These are phyloP conservation scores for Muscina levida DNA, from an alignment of 2,888 invertebrate species.

Conservation along the genomic window DNA sequence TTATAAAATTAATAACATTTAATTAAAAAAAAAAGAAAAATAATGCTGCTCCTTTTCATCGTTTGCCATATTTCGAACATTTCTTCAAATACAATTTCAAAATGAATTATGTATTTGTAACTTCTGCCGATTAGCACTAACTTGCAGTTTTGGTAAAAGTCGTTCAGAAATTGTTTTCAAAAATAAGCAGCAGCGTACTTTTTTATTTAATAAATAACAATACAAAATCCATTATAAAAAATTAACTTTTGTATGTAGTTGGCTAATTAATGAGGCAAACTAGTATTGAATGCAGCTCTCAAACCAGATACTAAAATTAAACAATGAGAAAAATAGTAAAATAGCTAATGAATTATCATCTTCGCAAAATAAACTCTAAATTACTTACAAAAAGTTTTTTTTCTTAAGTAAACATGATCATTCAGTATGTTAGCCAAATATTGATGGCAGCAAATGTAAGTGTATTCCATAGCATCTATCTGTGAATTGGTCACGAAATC, in stretches of 20 bases:
- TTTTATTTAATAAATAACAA: slow-evolving; percentile 20
- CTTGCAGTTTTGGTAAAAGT: too few relatives aligned
- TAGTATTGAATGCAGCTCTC: slow-evolving; percentile 75
- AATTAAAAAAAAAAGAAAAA: too few relatives aligned
- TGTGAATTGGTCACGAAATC: slow-evolving; percentile 72
- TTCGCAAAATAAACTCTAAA: too few relatives aligned
- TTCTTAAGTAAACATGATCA: slow-evolving; percentile 73
- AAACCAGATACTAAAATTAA: slow-evolving; percentile 76
- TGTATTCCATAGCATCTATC: slow-evolving; percentile 76
- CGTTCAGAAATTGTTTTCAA: too few relatives aligned
- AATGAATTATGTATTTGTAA: too few relatives aligned
- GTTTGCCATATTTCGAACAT: too few relatives aligned
- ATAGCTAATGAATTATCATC: background rate
- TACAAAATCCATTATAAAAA: slow-evolving; percentile 17
- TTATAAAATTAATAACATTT: too few relatives aligned
- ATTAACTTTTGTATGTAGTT: slow-evolving; percentile 17
- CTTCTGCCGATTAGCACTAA: too few relatives aligned
- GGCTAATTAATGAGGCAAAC: slow-evolving; percentile 73
- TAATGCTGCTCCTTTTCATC: too few relatives aligned
- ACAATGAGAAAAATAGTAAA: slow-evolving; percentile 61
- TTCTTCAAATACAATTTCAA: too few relatives aligned
- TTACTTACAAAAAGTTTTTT: slow-evolving; percentile 73
- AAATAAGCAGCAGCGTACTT: too few relatives aligned
- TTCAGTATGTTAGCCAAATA: slow-evolving; percentile 75
- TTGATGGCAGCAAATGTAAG: slow-evolving; percentile 78